Evolutionary conservation across 2,888 invertebrate genomes (phyloP).

Genomic region (Athalia rosae): DNA sequence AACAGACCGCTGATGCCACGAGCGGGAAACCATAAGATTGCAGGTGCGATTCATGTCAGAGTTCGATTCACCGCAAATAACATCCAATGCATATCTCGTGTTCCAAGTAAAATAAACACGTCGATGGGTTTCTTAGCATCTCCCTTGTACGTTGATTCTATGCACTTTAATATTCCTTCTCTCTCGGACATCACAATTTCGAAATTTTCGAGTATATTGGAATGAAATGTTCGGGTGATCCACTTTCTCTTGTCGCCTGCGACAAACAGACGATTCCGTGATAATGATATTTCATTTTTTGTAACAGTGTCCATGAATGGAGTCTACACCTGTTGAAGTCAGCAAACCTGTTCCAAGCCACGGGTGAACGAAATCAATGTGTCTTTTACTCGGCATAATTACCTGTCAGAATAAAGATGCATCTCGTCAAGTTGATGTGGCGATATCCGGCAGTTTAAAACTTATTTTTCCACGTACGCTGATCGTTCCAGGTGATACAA

Average conservation of each 20-base stretch:
- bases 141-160: slow-evolving; percentile 52
- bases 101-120: slow-evolving; percentile 74
- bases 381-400: slow-evolving; percentile 71
- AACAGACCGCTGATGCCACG: too few relatives aligned
- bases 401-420: slow-evolving; percentile 57
- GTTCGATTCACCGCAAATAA: slow-evolving; percentile 72
- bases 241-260: slow-evolving; percentile 74
- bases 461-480: slow-evolving; percentile 56
- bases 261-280: slow-evolving; percentile 9
- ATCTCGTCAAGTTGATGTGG: background rate
- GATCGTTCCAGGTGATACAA: slow-evolving; percentile 59
- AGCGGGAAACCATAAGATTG: background rate
- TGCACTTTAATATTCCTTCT: slow-evolving; percentile 72
- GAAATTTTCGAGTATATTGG: slow-evolving; percentile 75
- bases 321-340: slow-evolving; percentile 72
- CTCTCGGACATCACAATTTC: slow-evolving; percentile 74
- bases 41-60: slow-evolving; percentile 1
- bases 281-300: background rate
- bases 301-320: background rate
- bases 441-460: too few relatives aligned
- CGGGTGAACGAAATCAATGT: slow-evolving; percentile 71
- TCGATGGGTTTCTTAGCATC: slow-evolving; percentile 68
- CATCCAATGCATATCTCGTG: slow-evolving; percentile 75
- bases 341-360: slow-evolving; percentile 75
- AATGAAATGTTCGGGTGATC: slow-evolving; percentile 76